Evolutionary conservation across 1,140 invertebrate species (phyloP).

Genomic region (Cardiocondyla obscurior): DNA sequence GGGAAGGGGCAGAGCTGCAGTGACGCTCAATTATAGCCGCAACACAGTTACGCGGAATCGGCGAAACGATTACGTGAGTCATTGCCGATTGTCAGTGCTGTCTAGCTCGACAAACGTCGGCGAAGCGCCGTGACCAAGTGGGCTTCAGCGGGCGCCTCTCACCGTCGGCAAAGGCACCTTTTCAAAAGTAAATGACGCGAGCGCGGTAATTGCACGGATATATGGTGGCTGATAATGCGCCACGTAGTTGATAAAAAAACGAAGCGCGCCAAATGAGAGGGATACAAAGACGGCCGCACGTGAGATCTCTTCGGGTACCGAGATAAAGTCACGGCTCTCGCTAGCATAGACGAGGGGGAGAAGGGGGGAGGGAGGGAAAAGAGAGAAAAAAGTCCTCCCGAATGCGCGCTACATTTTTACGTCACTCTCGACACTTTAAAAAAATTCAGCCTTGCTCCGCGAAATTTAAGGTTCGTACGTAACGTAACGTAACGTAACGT

Average conservation of each 20-base stretch:
- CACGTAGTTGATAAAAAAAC: slow-evolving; percentile 40
- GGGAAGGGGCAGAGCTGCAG: slow-evolving; percentile 42
- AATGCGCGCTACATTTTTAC: not conserved
- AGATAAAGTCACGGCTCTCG: not conserved
- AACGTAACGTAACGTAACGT: no score
- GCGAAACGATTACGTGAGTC: slow-evolving; percentile 18
- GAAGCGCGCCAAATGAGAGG: not conserved
- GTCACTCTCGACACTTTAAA: not conserved
- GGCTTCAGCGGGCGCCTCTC: not conserved
- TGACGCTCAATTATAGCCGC: slow-evolving; percentile 53
- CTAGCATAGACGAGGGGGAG: not conserved
- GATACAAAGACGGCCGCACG: not conserved
- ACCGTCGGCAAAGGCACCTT: not conserved
- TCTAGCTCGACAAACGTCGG: not conserved
- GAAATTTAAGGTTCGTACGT: not conserved
- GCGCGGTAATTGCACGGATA: not conserved
- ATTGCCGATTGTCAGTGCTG: not conserved
- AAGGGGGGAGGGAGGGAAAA: no score
- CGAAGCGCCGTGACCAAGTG: not conserved
- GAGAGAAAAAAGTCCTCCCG: no score
- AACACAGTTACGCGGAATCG: slow-evolving; percentile 29
- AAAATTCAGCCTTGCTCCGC: not conserved
- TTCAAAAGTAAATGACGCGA: not conserved
- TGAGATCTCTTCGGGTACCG: not conserved
- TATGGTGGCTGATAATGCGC: slow-evolving; percentile 6